Evolutionary conservation across 2,113 vertebrate genomes (phyloP), one percentile per base, ranked within the genome.

Genomic region (Psittacula cyanocephala): DNA sequence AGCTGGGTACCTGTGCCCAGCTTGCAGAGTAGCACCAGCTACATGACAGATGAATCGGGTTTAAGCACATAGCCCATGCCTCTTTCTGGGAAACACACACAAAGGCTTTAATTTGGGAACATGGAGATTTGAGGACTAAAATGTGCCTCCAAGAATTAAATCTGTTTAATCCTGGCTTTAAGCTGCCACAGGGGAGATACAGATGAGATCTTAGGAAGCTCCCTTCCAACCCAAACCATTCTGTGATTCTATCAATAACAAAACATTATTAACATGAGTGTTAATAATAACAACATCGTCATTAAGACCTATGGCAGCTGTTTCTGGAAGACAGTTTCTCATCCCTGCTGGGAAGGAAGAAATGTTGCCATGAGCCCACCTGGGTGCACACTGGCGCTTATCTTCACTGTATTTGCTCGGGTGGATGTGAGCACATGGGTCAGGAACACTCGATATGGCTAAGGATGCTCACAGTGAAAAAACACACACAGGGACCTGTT

Each of bases 21-120:
- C 43, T 68, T 39, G 57, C 68, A 17, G 57, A 71, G 43, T 10
- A 37, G 20, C 28, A n/a, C 27, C 71, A 79, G 65, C 62, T 62
- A 16, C 1, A 3, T 0, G 4, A 25, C 28, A 19, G 44, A 47
- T 3, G 10, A 71, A 49, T 0, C 2, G 2, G 72, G 14, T 8
- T 77, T 57, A 52, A 57, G 49, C 69, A 43, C 8, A 3, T 37
- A 89, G 53, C 37, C 53, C 17, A 3, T 3, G 18, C 35, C 59
- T 47, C 59, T 7, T 87, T 19, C 64, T 10, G n/a, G 35, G 17
- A 25, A 68, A 19, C 43, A 29, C 52, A 29, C 29, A 10, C 1
- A 0, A 12, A 11, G 46, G 13, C 49, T 50, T 49, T 47, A 65
- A 23, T 1, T 5, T 1, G 7, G 57, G 31, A 69, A 47, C 7